A percentile compares a stretch with the other conserved stretches of the same genome.
phyloP scores from a whole-genome alignment of 1,140 invertebrate species.

The Polypedilum pembai region DNA sequence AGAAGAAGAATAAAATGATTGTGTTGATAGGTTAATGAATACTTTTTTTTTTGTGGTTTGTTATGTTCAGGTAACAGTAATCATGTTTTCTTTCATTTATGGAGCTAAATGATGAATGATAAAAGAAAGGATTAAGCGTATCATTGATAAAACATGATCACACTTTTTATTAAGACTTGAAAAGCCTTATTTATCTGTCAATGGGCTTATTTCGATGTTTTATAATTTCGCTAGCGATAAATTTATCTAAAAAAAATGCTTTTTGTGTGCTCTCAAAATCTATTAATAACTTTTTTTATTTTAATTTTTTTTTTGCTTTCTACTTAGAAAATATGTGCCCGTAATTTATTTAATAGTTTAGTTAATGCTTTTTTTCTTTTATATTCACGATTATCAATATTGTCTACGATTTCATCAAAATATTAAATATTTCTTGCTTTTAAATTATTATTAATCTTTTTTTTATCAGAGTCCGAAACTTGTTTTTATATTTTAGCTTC shows the following conservation, averaged over 20 bases:
- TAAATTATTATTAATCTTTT: too few relatives aligned
- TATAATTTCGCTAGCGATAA: background rate
- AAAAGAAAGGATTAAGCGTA: background rate
- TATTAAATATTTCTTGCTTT: background rate
- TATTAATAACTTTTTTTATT: background rate
- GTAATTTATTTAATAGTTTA: background rate
- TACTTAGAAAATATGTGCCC: conserved; percentile 15
- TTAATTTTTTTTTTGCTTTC: background rate
- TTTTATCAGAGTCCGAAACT: too few relatives aligned
- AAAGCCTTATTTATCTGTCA: background rate
- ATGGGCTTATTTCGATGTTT: background rate
- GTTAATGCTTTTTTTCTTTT: background rate
- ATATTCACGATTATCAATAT: background rate
- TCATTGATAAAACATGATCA: background rate
- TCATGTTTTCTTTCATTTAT: background rate
- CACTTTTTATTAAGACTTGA: background rate
- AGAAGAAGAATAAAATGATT: too few relatives aligned
- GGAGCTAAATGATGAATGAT: background rate
- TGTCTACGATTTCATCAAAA: conserved; percentile 18
- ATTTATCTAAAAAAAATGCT: background rate
- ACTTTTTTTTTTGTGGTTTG: background rate
- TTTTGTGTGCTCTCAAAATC: background rate
- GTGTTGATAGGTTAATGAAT: background rate
- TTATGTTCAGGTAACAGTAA: background rate
- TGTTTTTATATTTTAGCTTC: too few relatives aligned